Base-by-base conservation (phyloP, 2,888 invertebrate species). In the Dinocampus coccinellae region DNA sequence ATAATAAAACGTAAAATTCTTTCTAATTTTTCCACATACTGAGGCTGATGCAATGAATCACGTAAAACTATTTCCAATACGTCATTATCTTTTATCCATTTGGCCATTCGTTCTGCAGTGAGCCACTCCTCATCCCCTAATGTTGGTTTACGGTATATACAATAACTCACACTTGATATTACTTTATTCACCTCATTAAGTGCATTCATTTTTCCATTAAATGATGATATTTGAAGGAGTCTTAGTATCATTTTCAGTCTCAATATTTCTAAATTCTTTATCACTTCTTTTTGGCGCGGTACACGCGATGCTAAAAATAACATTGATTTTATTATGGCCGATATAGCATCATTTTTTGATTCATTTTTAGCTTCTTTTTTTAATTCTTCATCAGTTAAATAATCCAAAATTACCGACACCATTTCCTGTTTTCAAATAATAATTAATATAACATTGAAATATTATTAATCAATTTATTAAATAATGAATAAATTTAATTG, bases 191-290 rank as follows among this genome's bases (percentile, higher is more conserved):
- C 97, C 91, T 99, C 98, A 88, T 98, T 98, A 76, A 99, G 90
- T 24, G 98, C 98, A 84, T 98, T 98, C 98, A 99, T 99, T 91
- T 98, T 98, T 42, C 98, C 98, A 89, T 98, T 98, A 87, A 98
- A 99, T 67, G 98, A 98, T 26, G 98, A 97, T 87, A 98, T 97
- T 91, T 97, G 97, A 77, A 98, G 89, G 82, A 97, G 92, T 85
- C 96, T 92, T 80, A 98, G 90, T 83, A 98, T 97, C 96, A 98
- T 97, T 90, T 97, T 97, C 79, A 98, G 90, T 81, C 98, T 92
- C 90, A 98, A 97, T 89, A 97, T 96, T 91, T 98, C 98, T 82
- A 98, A 90, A 82, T 93, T 90, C 78, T 92, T 91, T 77, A 93
- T 91, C 80, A 91, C 91, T 82, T 94, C 96, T 81, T 97, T 97